These are phyloP conservation scores for Toxostoma redivivum DNA, from an alignment of 2,113 vertebrate species.

Conservation along the genomic window DNA sequence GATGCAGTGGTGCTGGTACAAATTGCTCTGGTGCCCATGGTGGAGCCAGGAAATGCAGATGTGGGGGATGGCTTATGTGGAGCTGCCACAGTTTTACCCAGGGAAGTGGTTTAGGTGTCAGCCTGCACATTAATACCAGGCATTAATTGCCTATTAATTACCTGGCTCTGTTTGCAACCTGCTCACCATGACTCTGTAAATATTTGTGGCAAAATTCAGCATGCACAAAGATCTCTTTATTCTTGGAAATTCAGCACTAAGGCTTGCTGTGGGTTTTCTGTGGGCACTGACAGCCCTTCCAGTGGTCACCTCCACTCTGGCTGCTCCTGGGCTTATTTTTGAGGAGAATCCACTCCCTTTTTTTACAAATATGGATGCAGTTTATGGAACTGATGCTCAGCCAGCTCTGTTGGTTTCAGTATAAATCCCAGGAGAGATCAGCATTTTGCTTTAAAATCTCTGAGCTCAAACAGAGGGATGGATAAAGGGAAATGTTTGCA, in stretches of 20 bases:
- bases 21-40: background rate
- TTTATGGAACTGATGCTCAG: background rate
- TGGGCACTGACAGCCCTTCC: background rate
- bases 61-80: background rate
- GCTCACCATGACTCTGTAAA: rapidly evolving
- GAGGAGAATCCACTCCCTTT: background rate
- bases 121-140: background rate
- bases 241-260: background rate
- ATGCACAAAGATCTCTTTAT: background rate
- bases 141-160: background rate
- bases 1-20: background rate
- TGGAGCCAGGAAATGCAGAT: background rate
- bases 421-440: background rate
- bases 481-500: conserved; percentile 47
- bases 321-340: background rate
- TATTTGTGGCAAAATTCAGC: background rate
- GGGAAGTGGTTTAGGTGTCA: background rate
- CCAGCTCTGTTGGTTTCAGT: background rate
- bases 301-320: rapidly evolving
- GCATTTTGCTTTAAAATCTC: background rate
- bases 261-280: background rate
- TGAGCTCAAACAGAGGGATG: background rate
- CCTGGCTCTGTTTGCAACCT: background rate
- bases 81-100: background rate
- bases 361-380: background rate